Base-by-base conservation (phyloP, 2,113 vertebrate genomes). In the Thymallus thymallus region DNA sequence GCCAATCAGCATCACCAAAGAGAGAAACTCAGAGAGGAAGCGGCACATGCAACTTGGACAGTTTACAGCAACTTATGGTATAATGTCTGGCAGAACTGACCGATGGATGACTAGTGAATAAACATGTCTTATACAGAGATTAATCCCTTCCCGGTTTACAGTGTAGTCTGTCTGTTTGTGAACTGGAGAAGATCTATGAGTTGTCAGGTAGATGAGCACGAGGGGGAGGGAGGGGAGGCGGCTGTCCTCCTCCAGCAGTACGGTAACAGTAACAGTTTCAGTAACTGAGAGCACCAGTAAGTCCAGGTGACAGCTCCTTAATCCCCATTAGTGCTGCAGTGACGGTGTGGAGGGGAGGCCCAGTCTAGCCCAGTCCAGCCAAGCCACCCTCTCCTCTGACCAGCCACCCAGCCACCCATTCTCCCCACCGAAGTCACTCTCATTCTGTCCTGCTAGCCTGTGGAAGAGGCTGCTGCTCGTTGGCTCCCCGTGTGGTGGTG, bases 381-480 rank as follows among this genome's bases (percentile, higher is more conserved):
- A n/a, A 61, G 82, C 86, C 80, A 72, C 84, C 85, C 92, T 41
- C 7, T 92, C 90, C 88, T 91, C 82, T 91, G 90, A 88, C 82
- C 81, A 75, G 68, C 69, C 78, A 76, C 73, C 20, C 60, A 9
- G 4, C 72, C 76, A 26, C 12, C 0, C 23, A 26, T 80, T 75
- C 69, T 84, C 69, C 76, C 58, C 69, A 72, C 72, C 75, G 24
- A 48, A 75, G 76, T 83, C 76, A 67, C 46, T 62, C 22, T 46
- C 30, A 23, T 24, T 41, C 65, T 10, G 65, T 41, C 41, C 66
- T 45, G 22, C 41, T 20, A 20, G 66, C 66, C 35, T 22, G 41
- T 45, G 12, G 20, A 35, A 20, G 6, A 5, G 35, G 66, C 58
- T 23, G 66, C 5, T 45, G 35, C 41, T 68, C 32, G 2, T 1